Evolutionary conservation across 2,113 vertebrate genomes (phyloP).

Genomic region (Laticauda colubrina): DNA sequence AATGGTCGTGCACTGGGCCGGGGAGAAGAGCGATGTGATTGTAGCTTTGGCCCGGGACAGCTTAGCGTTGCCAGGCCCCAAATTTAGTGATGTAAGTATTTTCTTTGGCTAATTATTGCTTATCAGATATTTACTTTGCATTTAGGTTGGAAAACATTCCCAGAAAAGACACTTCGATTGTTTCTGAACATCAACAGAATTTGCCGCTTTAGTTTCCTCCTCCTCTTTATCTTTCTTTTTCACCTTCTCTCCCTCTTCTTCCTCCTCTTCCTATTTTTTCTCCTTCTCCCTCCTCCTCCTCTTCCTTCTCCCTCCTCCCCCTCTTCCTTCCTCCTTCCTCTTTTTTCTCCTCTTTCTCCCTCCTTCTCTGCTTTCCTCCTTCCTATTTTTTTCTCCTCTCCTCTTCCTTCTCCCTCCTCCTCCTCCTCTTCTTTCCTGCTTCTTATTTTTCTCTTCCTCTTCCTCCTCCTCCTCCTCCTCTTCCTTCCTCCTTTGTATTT

Average conservation of each 20-base stretch:
- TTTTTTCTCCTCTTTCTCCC: no score
- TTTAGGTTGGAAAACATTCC: neutral
- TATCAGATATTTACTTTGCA: neutral
- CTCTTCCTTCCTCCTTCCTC: rapidly evolving
- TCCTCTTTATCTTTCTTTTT: no score
- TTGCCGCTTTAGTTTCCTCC: neutral
- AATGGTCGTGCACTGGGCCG: conserved; percentile 98
- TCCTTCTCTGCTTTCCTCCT: no score
- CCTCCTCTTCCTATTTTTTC: no score
- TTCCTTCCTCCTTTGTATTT: no score
- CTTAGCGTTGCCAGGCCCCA: conserved; percentile 80
- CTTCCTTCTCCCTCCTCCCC: rapidly evolving
- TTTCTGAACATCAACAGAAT: rapidly evolving
- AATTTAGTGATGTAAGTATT: conserved; percentile 86
- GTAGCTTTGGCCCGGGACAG: conserved; percentile 94
- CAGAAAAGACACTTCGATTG: no score
- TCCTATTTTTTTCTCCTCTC: rapidly evolving
- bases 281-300: no score
- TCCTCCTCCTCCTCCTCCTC: no score
- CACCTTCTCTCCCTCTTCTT: no score
- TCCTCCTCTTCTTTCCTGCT: no score
- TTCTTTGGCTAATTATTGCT: neutral
- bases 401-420: no score
- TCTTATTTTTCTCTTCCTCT: no score
- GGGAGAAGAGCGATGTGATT: conserved; percentile 96